Conservation (phyloP, 2,888 invertebrate genomes). For the Volucella inanis region DNA sequence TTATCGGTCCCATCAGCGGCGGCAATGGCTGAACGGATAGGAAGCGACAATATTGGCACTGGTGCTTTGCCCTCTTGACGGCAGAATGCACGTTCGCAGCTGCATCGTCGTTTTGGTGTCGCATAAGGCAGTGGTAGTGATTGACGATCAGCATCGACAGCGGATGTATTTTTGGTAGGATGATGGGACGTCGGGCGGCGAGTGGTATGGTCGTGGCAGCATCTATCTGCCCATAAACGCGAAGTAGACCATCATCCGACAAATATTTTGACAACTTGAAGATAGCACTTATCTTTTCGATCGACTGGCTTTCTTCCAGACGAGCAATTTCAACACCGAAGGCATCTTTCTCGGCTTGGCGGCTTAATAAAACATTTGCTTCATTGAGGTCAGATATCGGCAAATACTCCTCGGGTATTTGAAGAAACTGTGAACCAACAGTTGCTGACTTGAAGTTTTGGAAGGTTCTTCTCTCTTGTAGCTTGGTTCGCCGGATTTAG, state of each 20-base stretch:
- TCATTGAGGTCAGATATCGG: too few species aligned
- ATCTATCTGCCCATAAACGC: constrained; percentile 11
- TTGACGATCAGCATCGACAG: constrained; percentile 25
- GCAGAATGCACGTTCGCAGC: constrained; percentile 37
- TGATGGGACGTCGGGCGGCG: constrained; percentile 12
- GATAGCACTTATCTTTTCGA: too few species aligned
- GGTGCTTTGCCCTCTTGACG: constrained; percentile 24
- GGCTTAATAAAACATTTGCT: too few species aligned
- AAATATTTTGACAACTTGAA: neutral
- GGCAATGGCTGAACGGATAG: constrained; percentile 23
- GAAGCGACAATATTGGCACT: constrained; percentile 48
- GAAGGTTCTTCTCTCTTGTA: too few species aligned
- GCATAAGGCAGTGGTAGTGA: constrained; percentile 39
- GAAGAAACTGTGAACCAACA: too few species aligned
- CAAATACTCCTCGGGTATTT: too few species aligned
- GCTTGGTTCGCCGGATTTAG: too few species aligned
- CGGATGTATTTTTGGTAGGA: constrained; percentile 35
- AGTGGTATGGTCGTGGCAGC: neutral
- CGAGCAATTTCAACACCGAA: too few species aligned
- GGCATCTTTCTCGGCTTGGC: too few species aligned
- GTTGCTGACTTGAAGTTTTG: too few species aligned
- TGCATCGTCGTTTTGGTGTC: constrained; percentile 51
- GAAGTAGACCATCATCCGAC: neutral
- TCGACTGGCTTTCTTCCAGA: too few species aligned
- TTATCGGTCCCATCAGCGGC: constrained; percentile 51